Evolutionary conservation across 1,140 invertebrate genomes (phyloP), one percentile per base, ranked within the genome.

Genomic region (Panonychus citri): DNA sequence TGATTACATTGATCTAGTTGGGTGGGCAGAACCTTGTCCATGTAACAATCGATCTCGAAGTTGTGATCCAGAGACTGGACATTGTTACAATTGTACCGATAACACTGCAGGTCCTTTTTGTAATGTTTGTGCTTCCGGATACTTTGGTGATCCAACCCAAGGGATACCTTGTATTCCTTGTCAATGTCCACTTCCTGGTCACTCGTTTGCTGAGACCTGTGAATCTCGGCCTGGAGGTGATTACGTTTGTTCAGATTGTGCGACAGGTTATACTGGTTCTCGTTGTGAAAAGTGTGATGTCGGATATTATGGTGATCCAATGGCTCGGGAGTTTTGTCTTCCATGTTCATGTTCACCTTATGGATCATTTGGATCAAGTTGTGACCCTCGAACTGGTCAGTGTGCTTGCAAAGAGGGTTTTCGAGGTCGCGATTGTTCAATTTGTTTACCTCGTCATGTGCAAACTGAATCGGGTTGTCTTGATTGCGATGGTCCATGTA

Each of bases 401-500:
- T 96, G 90, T 67, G 68, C 71, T 10, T 96, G 90, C 68, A 74
- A 77, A 4, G 72, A 77, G 49, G 88, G 85, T 17, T 95, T 81
- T 70, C 74, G 77, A 19, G 90, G 90, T 0, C 73, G 77, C 53
- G 82, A 80, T 57, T 95, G 90, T 67, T 78, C 87, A 61, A 72
- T 77, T 57, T 95, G 89, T 65, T 69, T 75, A 19, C 71, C 76
- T 4, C 71, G 85, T 5, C 78, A 88, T 63, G 81, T 85, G 58
- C 75, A 90, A 17, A 78, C 82, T 56, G 75, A 78, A 53, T 71
- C 75, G 52, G 70, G 75, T 46, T 91, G 87, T 70, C 34, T 61
- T 88, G 85, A 83, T 21, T 97, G 91, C 68, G 74, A 81, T 62
- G 85, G 90, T 65, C 85, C 86, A 52, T 96, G 93, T 64, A 87